Conservation (phyloP, 2,113 vertebrate genomes). For the Cromileptes altivelis region DNA sequence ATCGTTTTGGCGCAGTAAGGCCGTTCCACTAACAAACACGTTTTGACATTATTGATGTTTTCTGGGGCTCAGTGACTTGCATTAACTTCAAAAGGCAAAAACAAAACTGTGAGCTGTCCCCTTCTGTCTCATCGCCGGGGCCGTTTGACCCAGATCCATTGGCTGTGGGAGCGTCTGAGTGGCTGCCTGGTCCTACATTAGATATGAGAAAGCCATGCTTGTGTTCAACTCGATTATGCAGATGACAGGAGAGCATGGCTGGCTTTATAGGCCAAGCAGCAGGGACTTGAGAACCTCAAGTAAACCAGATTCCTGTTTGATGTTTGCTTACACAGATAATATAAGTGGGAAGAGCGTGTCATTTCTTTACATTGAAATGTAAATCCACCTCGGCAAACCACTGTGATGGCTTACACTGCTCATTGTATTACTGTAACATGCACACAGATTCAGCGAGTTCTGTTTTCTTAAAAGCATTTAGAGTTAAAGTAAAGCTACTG, state of each 20-base stretch:
- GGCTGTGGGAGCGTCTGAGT: conserved; percentile 7
- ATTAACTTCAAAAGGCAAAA: background rate
- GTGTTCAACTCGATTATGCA: conserved; percentile 60
- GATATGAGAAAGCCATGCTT: conserved; percentile 52
- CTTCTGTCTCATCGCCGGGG: background rate
- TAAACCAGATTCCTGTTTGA: conserved; percentile 16
- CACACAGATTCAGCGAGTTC: background rate
- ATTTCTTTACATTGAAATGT: conserved; percentile 34
- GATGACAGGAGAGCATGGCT: conserved; percentile 27
- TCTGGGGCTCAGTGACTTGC: background rate
- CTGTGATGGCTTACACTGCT: background rate
- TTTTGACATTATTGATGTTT: conserved; percentile 28
- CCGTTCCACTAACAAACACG: background rate
- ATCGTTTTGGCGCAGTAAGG: background rate
- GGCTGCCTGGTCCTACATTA: conserved; percentile 53
- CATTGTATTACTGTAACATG: background rate
- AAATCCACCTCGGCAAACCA: conserved; percentile 16
- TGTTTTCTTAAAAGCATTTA: background rate
- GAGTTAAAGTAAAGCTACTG: background rate
- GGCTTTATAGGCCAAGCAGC: conserved; percentile 31
- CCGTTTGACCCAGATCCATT: conserved; percentile 58
- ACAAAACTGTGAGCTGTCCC: background rate
- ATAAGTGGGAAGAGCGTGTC: background rate
- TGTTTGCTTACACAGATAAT: conserved; percentile 32
- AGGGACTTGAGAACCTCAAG: background rate